Evolutionary conservation across 1,140 invertebrate genomes (phyloP).

Genomic region (Bombus breviceps): DNA sequence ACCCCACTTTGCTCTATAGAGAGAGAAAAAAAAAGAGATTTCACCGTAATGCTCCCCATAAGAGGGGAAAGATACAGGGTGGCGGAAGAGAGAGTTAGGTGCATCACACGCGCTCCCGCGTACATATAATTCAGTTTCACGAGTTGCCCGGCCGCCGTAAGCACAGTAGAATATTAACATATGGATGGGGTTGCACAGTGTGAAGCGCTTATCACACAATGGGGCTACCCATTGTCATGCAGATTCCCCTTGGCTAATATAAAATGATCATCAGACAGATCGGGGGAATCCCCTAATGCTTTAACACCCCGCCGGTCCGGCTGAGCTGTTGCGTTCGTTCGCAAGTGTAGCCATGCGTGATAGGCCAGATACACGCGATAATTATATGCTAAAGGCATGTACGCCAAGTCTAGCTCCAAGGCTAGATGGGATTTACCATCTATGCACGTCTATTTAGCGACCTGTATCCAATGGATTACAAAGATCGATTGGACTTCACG

Average conservation of each 20-base stretch:
- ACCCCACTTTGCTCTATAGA: not conserved
- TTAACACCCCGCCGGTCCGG: constrained; percentile 63
- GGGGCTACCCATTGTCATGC: constrained; percentile 70
- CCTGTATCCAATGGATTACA: constrained; percentile 30
- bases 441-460: constrained; percentile 13
- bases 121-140: constrained; percentile 67
- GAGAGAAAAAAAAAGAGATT: not conserved
- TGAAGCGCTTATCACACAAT: constrained; percentile 74
- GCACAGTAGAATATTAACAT: constrained; percentile 67
- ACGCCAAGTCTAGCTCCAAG: constrained; percentile 20
- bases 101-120: constrained; percentile 62
- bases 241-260: constrained; percentile 75
- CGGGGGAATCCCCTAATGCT: constrained; percentile 72
- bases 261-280: constrained; percentile 75
- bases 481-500: constrained; percentile 19
- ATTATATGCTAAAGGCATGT: constrained; percentile 53
- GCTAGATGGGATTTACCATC: constrained; percentile 24
- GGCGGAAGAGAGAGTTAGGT: not conserved
- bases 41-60: not conserved
- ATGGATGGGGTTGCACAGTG: constrained; percentile 68
- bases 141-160: constrained; percentile 53
- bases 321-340: constrained; percentile 63
- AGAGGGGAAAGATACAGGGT: not conserved
- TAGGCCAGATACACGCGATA: constrained; percentile 51
- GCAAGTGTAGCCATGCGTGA: constrained; percentile 61